phyloP scores from a whole-genome alignment of 2,113 vertebrate species.

The Zosterops lateralis region DNA sequence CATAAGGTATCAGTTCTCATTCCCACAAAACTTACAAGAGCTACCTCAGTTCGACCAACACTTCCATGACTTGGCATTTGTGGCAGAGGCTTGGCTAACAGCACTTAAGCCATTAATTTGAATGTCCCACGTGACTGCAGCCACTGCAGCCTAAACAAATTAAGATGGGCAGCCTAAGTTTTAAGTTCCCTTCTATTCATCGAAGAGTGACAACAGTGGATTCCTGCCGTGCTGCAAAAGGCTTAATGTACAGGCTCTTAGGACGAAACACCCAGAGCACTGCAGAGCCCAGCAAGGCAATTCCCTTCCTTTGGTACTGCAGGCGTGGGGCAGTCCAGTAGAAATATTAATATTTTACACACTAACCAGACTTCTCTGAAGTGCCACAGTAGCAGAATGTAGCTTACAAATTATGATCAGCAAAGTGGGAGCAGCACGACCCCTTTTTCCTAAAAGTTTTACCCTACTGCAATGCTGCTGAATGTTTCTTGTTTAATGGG shows the following conservation, averaged over 20 bases:
- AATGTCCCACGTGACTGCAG: not conserved
- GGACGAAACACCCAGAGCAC: not conserved
- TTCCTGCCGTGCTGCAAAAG: not conserved
- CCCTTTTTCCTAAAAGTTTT: not conserved
- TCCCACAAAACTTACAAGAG: not conserved
- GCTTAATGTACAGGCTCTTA: not conserved
- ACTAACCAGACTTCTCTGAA: not conserved
- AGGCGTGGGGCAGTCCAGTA: not conserved
- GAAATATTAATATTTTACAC: not conserved
- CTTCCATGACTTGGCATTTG: not conserved
- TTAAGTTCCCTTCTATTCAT: not conserved
- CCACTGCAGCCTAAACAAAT: not conserved
- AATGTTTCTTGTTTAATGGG: not conserved
- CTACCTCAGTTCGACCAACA: not conserved
- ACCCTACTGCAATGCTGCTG: not conserved
- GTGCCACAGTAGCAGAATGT: not conserved
- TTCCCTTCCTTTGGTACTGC: not conserved
- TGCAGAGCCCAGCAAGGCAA: not conserved
- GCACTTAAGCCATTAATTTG: not conserved
- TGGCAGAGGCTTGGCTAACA: not conserved
- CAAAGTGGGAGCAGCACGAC: not conserved
- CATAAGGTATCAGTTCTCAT: not conserved
- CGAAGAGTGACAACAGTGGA: not conserved
- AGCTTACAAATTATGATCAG: not conserved
- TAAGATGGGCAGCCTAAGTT: rapidly evolving